Conservation (phyloP, 2,888 invertebrate genomes). For the Athalia rosae region DNA sequence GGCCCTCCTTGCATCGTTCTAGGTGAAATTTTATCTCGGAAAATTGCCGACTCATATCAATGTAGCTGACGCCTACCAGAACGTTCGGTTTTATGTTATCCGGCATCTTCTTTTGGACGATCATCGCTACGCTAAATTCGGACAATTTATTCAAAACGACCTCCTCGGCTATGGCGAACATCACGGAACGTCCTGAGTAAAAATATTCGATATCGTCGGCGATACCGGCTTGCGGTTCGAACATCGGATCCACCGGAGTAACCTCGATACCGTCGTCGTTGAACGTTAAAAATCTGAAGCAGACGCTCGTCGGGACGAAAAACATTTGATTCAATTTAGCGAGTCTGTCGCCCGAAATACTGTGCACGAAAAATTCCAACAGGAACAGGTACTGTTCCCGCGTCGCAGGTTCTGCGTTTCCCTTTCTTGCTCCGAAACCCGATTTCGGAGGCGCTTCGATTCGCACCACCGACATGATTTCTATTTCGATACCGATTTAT, state of each 20-base stretch:
- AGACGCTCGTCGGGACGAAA: constrained; percentile 76
- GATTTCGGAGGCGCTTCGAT: constrained; percentile 5
- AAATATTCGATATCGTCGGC: constrained; percentile 69
- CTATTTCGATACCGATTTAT: not conserved
- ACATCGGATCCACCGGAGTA: constrained; percentile 64
- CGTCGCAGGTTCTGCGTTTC: not conserved
- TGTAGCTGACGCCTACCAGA: constrained; percentile 76
- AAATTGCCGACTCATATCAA: constrained; percentile 80
- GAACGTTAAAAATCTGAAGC: constrained; percentile 77
- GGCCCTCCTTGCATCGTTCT: constrained; percentile 57
- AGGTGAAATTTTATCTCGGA: constrained; percentile 76
- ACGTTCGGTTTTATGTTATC: constrained; percentile 78
- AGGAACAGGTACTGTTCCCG: constrained; percentile 74
- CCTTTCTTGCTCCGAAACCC: constrained; percentile 33
- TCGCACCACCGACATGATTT: constrained; percentile 1
- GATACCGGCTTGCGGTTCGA: constrained; percentile 67
- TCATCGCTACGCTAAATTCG: constrained; percentile 76
- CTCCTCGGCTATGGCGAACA: constrained; percentile 78
- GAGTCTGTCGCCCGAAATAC: constrained; percentile 65
- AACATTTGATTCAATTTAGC: constrained; percentile 67
- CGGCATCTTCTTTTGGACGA: constrained; percentile 77
- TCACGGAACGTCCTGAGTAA: constrained; percentile 80
- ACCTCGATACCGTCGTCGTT: constrained; percentile 73
- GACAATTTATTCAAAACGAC: constrained; percentile 74
- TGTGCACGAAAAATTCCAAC: constrained; percentile 79